Base-by-base conservation (phyloP, 2,888 invertebrate species). In the Microctonus brassicae region DNA sequence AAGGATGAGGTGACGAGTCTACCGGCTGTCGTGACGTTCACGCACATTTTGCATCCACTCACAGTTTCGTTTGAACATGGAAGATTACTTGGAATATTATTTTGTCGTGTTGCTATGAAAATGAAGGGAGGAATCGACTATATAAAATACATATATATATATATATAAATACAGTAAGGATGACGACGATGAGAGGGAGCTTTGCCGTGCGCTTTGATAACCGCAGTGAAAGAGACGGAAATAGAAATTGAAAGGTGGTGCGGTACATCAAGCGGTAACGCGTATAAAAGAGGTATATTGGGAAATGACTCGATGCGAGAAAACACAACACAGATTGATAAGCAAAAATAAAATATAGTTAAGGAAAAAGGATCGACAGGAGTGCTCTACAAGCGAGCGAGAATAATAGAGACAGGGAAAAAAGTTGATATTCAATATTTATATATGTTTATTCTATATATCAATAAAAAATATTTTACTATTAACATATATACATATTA, bases 1-100 rank as follows among this genome's bases (percentile, higher is more conserved):
- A 24, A 39, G 26, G 24, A 42, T n/a, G 39, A 62, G 39, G 26
- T 42, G 26, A 62, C 39, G 62, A 62, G 62, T 62, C 36, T 62
- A 22, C 22, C 13, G 39, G 39, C 20, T 36, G 62, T 62, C 64
- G 64, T 33, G 33, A 52, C 42, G 53, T 52, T 64, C 42, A 64
- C 64, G 53, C 47, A 77, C 76, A 78, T 80, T 83, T 82, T 80
- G 79, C 79, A 79, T 79, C 80, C 77, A 83, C 80, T 82, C 78
- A 78, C 26, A 76, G 78, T 79, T 82, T 81, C 82, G 82, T 82
- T 82, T 81, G 79, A 81, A 76, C 78, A 77, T 72, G 73, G 76
- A 78, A 80, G 79, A 82, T 82, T 82, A 81, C 79, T 78, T 77
- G 75, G 79, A 79, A 83, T 81, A 81, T 81, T 81, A 83, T 82